These are phyloP conservation scores for Boulengeromyrus knoepffleri DNA, from an alignment of 2,113 vertebrate genomes.

Conservation along the genomic window DNA sequence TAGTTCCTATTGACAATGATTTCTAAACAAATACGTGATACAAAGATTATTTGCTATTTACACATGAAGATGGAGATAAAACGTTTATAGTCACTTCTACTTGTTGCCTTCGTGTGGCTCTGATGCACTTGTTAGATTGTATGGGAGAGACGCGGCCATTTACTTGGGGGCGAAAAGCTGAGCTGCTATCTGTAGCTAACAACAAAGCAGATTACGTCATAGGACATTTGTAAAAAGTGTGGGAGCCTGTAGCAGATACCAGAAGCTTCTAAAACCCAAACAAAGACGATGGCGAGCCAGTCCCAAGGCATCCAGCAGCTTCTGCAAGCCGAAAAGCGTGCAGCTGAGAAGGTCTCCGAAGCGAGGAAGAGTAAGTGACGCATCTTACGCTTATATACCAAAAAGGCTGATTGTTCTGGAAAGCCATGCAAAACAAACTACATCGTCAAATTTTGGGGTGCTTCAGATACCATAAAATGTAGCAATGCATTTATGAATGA, in stretches of 20 bases:
- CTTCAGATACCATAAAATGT: background rate
- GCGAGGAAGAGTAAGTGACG: constrained; percentile 30
- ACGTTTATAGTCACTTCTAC: background rate
- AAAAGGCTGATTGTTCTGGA: background rate
- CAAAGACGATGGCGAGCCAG: constrained; percentile 29
- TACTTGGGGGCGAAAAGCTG: background rate
- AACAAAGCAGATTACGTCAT: background rate
- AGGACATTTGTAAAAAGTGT: background rate
- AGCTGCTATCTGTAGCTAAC: background rate
- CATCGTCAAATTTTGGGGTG: background rate
- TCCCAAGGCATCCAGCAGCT: constrained; percentile 36
- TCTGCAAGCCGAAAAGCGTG: constrained; percentile 34
- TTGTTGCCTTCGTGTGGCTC: background rate
- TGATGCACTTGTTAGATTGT: background rate
- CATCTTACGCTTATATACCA: background rate
- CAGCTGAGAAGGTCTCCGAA: constrained; percentile 32
- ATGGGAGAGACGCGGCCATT: background rate
- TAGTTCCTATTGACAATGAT: background rate
- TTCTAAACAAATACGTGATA: background rate
- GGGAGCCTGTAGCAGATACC: background rate
- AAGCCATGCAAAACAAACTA: background rate
- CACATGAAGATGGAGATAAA: background rate
- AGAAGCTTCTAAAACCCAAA: background rate
- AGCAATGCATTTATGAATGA: background rate
- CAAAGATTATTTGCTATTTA: background rate